phyloP scores from a whole-genome alignment of 2,797 vertebrate species.

The Synanceia verrucosa region DNA sequence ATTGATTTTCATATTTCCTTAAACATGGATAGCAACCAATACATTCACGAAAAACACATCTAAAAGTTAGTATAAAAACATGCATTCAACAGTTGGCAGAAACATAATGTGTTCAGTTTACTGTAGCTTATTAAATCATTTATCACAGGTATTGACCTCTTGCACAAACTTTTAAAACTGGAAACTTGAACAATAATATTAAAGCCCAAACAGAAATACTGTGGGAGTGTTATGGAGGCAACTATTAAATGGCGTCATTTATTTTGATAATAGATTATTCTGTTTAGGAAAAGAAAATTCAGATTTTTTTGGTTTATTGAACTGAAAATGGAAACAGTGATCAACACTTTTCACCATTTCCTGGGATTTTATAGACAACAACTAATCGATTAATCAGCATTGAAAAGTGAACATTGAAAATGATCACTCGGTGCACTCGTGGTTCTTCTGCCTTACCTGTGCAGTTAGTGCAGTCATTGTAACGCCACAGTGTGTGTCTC shows the following conservation, averaged over 20 bases:
- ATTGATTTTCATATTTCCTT: neutral
- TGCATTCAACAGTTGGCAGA: neutral
- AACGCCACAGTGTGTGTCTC: slow-evolving; percentile 13
- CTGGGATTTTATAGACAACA: neutral
- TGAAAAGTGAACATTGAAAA: too few relatives aligned
- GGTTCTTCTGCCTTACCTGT: neutral
- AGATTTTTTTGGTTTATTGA: too few relatives aligned
- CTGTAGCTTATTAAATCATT: neutral
- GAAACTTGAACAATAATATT: neutral
- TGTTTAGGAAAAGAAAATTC: too few relatives aligned
- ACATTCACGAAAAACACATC: neutral
- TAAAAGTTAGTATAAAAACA: neutral
- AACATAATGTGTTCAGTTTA: neutral
- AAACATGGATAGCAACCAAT: neutral
- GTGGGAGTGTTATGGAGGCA: too few relatives aligned
- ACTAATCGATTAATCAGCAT: neutral
- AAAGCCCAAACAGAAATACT: neutral
- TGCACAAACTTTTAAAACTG: neutral
- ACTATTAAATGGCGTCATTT: too few relatives aligned
- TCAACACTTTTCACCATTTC: too few relatives aligned
- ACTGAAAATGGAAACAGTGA: too few relatives aligned
- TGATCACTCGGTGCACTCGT: neutral
- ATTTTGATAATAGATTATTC: too few relatives aligned
- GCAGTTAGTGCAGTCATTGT: neutral
- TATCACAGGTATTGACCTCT: neutral